A percentile compares a stretch with the other conserved stretches of the same genome.
phyloP scores from a whole-genome alignment of 2,797 vertebrate genomes.

The Podargus strigoides region DNA sequence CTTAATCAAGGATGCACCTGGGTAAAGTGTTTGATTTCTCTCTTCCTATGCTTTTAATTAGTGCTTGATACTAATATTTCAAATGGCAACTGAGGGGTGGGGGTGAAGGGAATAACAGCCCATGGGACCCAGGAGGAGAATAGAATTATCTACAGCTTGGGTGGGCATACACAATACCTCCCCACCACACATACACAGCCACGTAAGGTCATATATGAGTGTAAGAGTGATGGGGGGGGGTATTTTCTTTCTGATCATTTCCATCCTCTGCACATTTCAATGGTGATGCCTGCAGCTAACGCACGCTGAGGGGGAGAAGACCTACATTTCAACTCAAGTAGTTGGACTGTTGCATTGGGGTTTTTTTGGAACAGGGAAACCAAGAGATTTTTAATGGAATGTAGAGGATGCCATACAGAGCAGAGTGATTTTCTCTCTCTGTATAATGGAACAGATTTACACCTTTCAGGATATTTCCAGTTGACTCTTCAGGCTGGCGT shows the following conservation, averaged over 20 bases:
- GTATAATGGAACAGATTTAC: background rate
- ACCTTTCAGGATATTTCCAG: background rate
- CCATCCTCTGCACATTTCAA: background rate
- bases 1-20: background rate
- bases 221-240: background rate
- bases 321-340: background rate
- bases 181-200: background rate
- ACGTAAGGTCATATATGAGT: fast-evolving
- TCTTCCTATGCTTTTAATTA: background rate
- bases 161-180: background rate
- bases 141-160: background rate
- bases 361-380: background rate
- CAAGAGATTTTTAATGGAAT: background rate
- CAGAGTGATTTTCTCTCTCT: background rate
- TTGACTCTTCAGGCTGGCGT: background rate
- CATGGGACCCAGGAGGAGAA: background rate
- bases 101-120: background rate
- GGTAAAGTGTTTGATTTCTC: background rate
- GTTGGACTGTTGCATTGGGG: background rate
- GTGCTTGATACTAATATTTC: background rate
- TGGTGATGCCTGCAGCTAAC: background rate
- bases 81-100: background rate
- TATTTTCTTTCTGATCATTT: background rate
- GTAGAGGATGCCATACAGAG: background rate
- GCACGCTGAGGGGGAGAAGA: background rate